Base-by-base conservation (phyloP, 2,888 invertebrate species). In the Lasioglossum marginatum region DNA sequence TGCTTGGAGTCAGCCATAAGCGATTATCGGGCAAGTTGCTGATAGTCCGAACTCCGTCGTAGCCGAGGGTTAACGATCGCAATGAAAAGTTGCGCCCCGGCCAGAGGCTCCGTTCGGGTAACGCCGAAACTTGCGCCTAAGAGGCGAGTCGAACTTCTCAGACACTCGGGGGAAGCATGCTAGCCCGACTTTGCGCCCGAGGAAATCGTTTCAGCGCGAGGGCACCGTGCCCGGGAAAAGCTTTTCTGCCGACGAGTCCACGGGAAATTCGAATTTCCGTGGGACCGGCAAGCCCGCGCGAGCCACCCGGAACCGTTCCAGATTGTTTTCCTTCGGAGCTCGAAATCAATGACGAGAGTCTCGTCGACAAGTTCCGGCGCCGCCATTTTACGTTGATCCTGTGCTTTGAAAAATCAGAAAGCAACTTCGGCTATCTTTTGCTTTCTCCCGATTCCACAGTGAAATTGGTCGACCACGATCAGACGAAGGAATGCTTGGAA, bases 101-200 rank as follows among this genome's bases (percentile, higher is more conserved):
- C 63, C 37, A 4, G 60, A 52, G 52, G 60, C 60, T 16, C 5
- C 60, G 52, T 27, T 60, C 43, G 52, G 73, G 81, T 77, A 74
- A 77, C 60, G 27, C 31, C 82, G 43, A 79, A 83, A 77, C 68
- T 77, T 57, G 37, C 45, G 48, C 70, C 83, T 19, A 68, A 70
- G 70, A 73, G 37, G 68, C 27, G 37, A 85, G 57, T 6, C n/a
- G 48, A 85, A 85, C 83, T 85, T 85, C 31, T 60, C 85, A 83
- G 83, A 85, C 83, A 60, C 75, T 76, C 70, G 19, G 52, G 27
- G 43, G 40, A 70, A 78, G 78, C 66, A 19, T 19, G 19, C 37
- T 52, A 12, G 27, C 27, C 70, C 48, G 57, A 63, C 72, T 81
- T 71, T 34, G 37, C 40, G 70, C 23, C 63, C 34, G 16, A 31